phyloP scores from a whole-genome alignment of 1,140 invertebrate species.

The Sitophilus oryzae region DNA sequence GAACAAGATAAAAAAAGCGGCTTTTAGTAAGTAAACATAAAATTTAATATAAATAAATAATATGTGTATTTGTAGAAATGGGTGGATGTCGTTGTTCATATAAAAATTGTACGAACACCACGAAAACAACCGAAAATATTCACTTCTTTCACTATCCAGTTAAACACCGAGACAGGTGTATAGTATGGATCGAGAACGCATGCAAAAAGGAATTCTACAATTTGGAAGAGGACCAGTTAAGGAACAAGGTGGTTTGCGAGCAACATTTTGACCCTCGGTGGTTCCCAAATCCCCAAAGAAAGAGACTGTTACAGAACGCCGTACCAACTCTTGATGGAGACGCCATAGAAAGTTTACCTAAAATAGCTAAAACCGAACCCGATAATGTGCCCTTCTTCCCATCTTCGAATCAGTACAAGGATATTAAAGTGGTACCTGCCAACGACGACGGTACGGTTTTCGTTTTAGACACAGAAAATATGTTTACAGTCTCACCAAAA shows the following conservation, averaged over 20 bases:
- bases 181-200: constrained; percentile 51
- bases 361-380: not conserved
- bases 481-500: constrained; percentile 25
- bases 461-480: constrained; percentile 37
- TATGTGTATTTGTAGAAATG: constrained; percentile 39
- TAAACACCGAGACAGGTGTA: constrained; percentile 50
- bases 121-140: constrained; percentile 47
- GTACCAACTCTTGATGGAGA: constrained; percentile 40
- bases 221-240: constrained; percentile 51
- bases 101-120: constrained; percentile 46
- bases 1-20: too few species aligned
- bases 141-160: constrained; percentile 58
- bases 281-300: constrained; percentile 50
- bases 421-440: constrained; percentile 39
- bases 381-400: constrained; percentile 7
- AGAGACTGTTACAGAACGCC: constrained; percentile 37
- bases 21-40: not conserved
- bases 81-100: constrained; percentile 53
- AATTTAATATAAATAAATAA: not conserved
- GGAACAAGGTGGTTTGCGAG: constrained; percentile 54
- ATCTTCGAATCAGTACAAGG: constrained; percentile 29
- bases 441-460: constrained; percentile 41
- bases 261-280: constrained; percentile 51
- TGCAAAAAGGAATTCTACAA: constrained; percentile 47
- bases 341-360: constrained; percentile 12